phyloP scores from a whole-genome alignment of 2,797 vertebrate species.

The Labeo calbasu region DNA sequence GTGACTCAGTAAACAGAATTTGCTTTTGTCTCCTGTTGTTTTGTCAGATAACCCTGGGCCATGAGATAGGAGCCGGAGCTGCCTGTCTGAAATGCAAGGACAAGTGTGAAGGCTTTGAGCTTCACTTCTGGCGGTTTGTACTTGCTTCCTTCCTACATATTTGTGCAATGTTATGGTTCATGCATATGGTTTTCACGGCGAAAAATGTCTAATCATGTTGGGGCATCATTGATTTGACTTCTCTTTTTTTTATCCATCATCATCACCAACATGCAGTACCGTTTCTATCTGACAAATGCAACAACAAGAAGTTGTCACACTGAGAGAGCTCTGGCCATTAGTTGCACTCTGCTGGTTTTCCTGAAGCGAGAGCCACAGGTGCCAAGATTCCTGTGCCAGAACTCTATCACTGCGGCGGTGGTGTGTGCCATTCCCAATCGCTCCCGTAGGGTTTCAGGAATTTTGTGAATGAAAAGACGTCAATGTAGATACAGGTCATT shows the following conservation, averaged over 20 bases:
- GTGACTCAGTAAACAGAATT: background rate
- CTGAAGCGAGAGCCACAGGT: constrained; percentile 49
- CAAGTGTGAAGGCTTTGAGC: constrained; percentile 96
- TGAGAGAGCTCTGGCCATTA: constrained; percentile 33
- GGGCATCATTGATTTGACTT: background rate
- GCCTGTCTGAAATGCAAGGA: constrained; percentile 96
- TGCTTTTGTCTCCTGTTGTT: constrained; percentile 35
- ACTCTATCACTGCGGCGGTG: background rate
- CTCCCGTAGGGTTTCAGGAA: constrained; percentile 8
- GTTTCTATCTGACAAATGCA: constrained; percentile 7
- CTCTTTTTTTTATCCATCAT: background rate
- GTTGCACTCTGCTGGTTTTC: constrained; percentile 52
- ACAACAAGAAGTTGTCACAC: background rate
- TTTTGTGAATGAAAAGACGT: background rate
- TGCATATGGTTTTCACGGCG: background rate
- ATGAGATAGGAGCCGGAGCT: constrained; percentile 94
- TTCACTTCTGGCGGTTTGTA: constrained; percentile 98
- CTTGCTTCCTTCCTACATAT: background rate
- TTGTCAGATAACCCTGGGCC: constrained; percentile 92
- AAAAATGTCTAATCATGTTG: background rate
- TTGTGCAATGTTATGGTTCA: background rate
- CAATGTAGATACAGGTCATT: background rate
- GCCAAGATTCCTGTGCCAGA: constrained; percentile 23
- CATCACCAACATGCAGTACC: background rate
- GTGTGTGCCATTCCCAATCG: constrained; percentile 32